Evolutionary conservation across 2,113 vertebrate genomes (phyloP).

Genomic region (Calcarius ornatus): DNA sequence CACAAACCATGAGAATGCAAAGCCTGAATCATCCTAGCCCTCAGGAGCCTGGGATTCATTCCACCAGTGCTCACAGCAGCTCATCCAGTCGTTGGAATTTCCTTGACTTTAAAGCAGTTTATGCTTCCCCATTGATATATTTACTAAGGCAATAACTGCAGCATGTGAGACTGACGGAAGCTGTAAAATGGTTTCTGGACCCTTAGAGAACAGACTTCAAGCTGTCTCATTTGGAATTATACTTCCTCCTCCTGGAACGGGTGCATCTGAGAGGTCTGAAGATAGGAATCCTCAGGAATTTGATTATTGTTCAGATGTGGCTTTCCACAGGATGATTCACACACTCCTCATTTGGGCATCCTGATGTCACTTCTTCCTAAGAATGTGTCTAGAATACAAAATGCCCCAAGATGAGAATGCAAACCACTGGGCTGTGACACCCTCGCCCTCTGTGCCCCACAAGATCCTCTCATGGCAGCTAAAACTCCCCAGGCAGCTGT

Average conservation of each 20-base stretch:
- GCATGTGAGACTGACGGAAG: background rate
- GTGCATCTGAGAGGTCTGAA: background rate
- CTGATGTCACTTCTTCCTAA: background rate
- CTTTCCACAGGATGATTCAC: slow-evolving; percentile 28
- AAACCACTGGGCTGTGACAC: background rate
- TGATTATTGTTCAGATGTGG: slow-evolving; percentile 12
- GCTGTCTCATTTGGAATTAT: background rate
- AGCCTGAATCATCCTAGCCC: slow-evolving; percentile 40
- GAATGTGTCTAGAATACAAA: background rate
- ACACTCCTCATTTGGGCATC: background rate
- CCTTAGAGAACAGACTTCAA: slow-evolving; percentile 8
- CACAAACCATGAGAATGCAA: slow-evolving; percentile 63
- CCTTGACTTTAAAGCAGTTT: slow-evolving; percentile 15
- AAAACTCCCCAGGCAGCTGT: background rate
- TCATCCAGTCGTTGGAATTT: slow-evolving; percentile 40
- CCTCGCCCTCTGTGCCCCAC: accelerated
- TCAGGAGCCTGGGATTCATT: slow-evolving; percentile 30
- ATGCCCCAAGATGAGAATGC: background rate
- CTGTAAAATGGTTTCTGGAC: background rate
- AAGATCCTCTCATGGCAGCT: background rate
- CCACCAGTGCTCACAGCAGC: background rate
- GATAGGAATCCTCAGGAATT: slow-evolving; percentile 12
- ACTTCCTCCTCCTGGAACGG: background rate
- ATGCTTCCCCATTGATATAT: background rate
- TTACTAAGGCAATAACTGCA: background rate